Base-by-base conservation (phyloP, 2,797 vertebrate species). In the Pteropus rufus region DNA sequence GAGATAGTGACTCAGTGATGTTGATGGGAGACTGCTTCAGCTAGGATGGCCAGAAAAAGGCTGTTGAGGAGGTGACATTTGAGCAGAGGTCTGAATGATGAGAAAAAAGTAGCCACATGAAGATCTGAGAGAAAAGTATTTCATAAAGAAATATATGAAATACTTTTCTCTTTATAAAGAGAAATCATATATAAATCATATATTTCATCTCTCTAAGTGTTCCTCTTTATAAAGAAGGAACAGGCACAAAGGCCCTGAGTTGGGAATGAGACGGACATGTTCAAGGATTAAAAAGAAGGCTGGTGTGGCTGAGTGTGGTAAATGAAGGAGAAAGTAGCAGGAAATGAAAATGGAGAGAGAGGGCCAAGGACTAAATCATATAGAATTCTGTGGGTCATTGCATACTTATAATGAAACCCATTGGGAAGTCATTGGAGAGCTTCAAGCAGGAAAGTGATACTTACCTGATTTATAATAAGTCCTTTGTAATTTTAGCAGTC, bases 401-500 rank as follows among this genome's bases (percentile, higher is more conserved):
- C 26, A 87, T 44, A 95, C 52, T 65, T 91, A 77, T 64, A 92
- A 92, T 79, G 49, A 94, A 95, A 77, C 92, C 60, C n/a, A 67
- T 31, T 39, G 67, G 70, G 79, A 94, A 52, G 23, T 83, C 46
- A 70, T 75, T 75, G 52, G 54, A 84, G 77, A 88, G 46, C 64
- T 84, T 89, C 62, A 83, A 89, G 16, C 39, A 77, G n/a, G 65
- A 85, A 81, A 67, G n/a, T 85, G 62, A 72, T 29, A 67, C 67
- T 39, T 39, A 52, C 77, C 44, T 58, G n/a, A 70, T 79, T 75
- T 97, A 79, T 83, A 92, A 83, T 89, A 81, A 21, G 15, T 67
- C n/a, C 34, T 34, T 69, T 90, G 26, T 85, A 79, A 96, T 90
- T 84, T 77, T 82, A 85, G 46, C 26, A 77, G 21, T 81, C 58